Conservation (phyloP, 2,797 vertebrate genomes). For the Pseudochirops cupreus region DNA sequence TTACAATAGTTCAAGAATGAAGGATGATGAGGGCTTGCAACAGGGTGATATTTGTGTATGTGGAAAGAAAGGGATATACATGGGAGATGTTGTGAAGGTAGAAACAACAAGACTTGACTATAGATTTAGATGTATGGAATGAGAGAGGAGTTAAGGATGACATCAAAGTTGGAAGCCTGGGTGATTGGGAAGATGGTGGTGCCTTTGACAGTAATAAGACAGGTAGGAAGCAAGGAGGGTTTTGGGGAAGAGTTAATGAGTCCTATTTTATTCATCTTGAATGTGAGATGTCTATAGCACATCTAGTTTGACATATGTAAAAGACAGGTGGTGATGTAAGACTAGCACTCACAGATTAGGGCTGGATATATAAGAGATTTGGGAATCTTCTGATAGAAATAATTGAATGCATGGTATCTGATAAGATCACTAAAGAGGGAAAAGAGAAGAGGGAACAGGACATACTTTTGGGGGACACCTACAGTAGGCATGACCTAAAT, state of each 20-base stretch:
- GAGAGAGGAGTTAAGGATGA: background rate
- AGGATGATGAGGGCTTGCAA: background rate
- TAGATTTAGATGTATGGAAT: background rate
- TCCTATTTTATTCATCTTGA: background rate
- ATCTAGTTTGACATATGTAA: background rate
- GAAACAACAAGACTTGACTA: background rate
- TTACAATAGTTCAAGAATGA: background rate
- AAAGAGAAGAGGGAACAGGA: background rate
- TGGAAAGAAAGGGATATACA: background rate
- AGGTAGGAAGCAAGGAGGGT: background rate
- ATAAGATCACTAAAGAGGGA: background rate
- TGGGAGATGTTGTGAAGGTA: background rate
- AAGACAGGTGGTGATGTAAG: background rate
- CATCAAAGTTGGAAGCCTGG: background rate
- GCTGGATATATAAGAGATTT: background rate
- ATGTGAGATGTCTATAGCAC: background rate
- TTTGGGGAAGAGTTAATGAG: background rate
- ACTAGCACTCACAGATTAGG: background rate
- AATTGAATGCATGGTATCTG: background rate
- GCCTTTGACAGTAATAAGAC: background rate
- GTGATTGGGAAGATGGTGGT: background rate
- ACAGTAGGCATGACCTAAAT: background rate
- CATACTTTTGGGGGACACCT: background rate
- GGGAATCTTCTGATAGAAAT: background rate
- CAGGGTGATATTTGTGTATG: background rate